Evolutionary conservation across 2,113 vertebrate genomes (phyloP).

Genomic region (Ellobius talpinus): DNA sequence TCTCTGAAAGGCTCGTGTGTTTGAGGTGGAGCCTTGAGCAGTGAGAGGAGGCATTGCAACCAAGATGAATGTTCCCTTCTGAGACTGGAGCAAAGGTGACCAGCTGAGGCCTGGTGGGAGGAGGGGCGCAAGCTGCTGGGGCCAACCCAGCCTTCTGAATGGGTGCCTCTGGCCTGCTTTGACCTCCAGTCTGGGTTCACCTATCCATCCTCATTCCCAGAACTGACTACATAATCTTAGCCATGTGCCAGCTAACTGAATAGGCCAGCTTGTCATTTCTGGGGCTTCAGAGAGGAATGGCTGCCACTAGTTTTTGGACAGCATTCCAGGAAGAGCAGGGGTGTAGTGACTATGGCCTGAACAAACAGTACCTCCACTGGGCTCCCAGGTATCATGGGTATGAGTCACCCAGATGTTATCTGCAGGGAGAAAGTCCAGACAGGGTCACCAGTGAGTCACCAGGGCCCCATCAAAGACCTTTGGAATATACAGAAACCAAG

Average conservation of each 20-base stretch:
- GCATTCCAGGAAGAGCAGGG: constrained; percentile 27
- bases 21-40: background rate
- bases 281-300: background rate
- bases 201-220: background rate
- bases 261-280: background rate
- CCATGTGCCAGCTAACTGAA: background rate
- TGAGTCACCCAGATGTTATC: constrained; percentile 75
- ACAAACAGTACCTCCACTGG: background rate
- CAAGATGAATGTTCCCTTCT: background rate
- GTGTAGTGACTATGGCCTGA: background rate
- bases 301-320: background rate
- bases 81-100: constrained; percentile 55
- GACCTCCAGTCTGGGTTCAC: background rate
- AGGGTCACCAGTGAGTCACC: constrained; percentile 73
- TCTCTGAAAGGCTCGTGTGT: constrained; percentile 35
- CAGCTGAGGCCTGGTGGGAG: background rate
- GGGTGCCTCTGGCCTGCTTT: background rate
- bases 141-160: background rate
- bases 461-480: background rate
- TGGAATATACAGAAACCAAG: background rate
- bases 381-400: constrained; percentile 23
- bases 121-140: background rate
- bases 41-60: background rate
- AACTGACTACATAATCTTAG: background rate
- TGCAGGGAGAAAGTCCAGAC: constrained; percentile 68